Base-by-base conservation (phyloP, 2,113 vertebrate genomes). In the Mesembrinibis cayennensis region DNA sequence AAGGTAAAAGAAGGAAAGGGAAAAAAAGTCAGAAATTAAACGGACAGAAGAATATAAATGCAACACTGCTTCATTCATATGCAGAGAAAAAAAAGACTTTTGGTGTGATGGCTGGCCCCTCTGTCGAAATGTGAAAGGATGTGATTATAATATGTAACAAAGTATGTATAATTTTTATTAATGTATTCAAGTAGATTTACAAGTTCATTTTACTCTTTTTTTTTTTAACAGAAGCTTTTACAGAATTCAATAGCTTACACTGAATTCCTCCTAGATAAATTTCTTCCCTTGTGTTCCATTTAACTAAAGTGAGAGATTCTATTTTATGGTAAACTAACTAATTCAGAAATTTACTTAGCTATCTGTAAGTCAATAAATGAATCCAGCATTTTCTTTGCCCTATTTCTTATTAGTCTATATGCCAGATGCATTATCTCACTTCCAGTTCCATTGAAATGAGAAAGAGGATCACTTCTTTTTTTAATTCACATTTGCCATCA, bases 321-420 rank as follows among this genome's bases (percentile, higher is more conserved):
- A 29, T 81, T 82, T 85, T 45, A 73, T 40, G 52, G 76, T 74
- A 86, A 93, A 88, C 26, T 52, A 87, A 77, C 20, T 82, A 84
- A 92, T 78, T 81, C 38, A 87, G 72, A 92, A 78, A 91, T 89
- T 67, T 96, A 73, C 70, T 89, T 92, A 90, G 30, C 29, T 83
- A 36, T 74, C 55, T 89, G 7, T 44, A 78, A 83, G 32, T 63
- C 65, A 59, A 71, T 49, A 84, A 89, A 47, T 4, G 12, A 73
- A 83, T 15, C 20, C 20, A 83, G 45, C 22, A 49, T 78, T 93
- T 82, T 61, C 42, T 87, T 94, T 81, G 20, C 17, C 59, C 23
- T 47, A 23, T 56, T 78, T 88, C 76, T 56, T 86, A 73, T 34
- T 78, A 73, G 73, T 74, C 44, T 40, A 44, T 18, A 40, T 63